Conservation (phyloP, 2,113 vertebrate genomes). For the rabbit (Oryctolagus cuniculus) region mOryCun1.1 NC_091437.1:27503001-27503500, state of each 20-base stretch:
- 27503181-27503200: conserved; percentile 86
- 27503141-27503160: conserved; percentile 39
- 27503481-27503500: conserved; percentile 64
- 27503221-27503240: conserved; percentile 77
- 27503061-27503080: conserved; percentile 46
- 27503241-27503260: conserved; percentile 64
- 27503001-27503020: not conserved
- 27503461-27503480: conserved; percentile 81
- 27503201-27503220: conserved; percentile 67
- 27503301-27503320: conserved; percentile 79
- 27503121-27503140: not conserved
- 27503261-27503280: conserved; percentile 90
- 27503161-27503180: conserved; percentile 81
- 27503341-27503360: conserved; percentile 67
- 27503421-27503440: conserved; percentile 89
- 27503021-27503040: not conserved
- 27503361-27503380: conserved; percentile 72
- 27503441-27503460: conserved; percentile 83
- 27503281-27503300: conserved; percentile 87
- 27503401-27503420: conserved; percentile 90
- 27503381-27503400: conserved; percentile 89
- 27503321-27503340: conserved; percentile 86
- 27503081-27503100: not conserved
- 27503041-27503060: not conserved
- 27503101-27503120: conserved; percentile 51